Evolutionary conservation across 2,113 vertebrate genomes (phyloP), one percentile per base, ranked within the genome.

Genomic region (Sylvietta virens): DNA sequence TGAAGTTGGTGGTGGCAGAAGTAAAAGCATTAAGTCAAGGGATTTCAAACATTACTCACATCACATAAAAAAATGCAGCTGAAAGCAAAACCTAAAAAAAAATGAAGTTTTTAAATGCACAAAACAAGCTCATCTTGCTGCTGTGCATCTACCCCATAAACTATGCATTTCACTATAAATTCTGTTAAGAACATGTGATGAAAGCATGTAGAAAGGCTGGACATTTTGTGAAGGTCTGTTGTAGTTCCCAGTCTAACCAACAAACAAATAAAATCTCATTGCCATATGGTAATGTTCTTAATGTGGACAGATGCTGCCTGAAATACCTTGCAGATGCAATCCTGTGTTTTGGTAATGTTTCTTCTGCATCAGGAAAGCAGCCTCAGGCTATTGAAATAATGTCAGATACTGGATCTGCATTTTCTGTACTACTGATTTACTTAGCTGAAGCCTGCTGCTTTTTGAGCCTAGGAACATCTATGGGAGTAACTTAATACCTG

Each of bases 361-460:
- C 35, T 81, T 73, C 60, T 91, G 24, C 37, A 69, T 81, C 54
- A 81, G 60, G 54, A 84, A 57, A 77, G 10, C 45, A 78, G 64
- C 72, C 54, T 89, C 37, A 40, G 81, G 77, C 87, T 86, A 57
- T 16, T 84, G 84, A 83, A 73, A 83, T 83, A 70, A 65, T 57
- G n/a, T 44, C 64, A 50, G 26, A 40, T 79, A 82, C 22, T 35
- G 28, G 51, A 79, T 66, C 92, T 82, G 56, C 20, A 54, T 53
- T 88, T 92, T 92, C 74, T 74, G 27, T 78, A 39, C 37, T 61
- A 40, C 28, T 69, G 56, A 70, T 81, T 85, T 61, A 33, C 22
- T 73, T 65, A 40, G 40, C 14, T 73, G 37, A 57, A 81, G 21
- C 19, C n/a, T 90, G 27, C 45, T 84, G 30, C n/a, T 84, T 87